Evolutionary conservation across 2,888 invertebrate species (phyloP).

Genomic region (Mycalesis mineus): DNA sequence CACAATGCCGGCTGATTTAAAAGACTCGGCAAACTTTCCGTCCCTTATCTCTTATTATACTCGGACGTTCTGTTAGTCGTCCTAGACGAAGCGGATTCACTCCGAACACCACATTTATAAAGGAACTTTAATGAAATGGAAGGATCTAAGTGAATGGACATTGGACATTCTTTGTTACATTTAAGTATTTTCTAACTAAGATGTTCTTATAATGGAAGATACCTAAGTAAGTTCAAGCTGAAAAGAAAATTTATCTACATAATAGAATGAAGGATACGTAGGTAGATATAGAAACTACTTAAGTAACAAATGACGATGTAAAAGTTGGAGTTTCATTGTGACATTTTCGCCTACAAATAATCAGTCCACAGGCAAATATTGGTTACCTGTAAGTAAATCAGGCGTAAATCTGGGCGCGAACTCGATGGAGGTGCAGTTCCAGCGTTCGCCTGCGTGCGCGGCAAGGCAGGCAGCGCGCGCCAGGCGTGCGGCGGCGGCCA

Average conservation of each 20-base stretch:
- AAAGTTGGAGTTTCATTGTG: not conserved
- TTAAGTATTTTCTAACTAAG: no score
- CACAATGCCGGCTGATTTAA: constrained; percentile 56
- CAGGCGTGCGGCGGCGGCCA: constrained; percentile 84
- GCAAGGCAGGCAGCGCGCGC: constrained; percentile 84
- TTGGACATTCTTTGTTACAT: constrained; percentile 4
- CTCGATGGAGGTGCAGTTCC: constrained; percentile 89
- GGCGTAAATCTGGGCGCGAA: constrained; percentile 85
- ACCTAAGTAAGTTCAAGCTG: not conserved
- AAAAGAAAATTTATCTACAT: not conserved
- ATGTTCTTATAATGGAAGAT: no score
- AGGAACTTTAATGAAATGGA: constrained; percentile 36
- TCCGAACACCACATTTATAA: constrained; percentile 33
- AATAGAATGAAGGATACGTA: not conserved
- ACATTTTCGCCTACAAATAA: no score
- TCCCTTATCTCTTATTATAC: constrained; percentile 61
- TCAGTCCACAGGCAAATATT: no score
- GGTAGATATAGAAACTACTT: not conserved
- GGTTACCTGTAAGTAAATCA: constrained; percentile 85
- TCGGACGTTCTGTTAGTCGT: constrained; percentile 48
- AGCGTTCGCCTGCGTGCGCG: constrained; percentile 84
- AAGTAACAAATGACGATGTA: not conserved
- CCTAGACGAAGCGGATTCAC: constrained; percentile 40
- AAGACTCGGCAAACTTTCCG: constrained; percentile 58
- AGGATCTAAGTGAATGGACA: constrained; percentile 20